Percentiles rank a stretch among this genome's conserved stretches.
These are phyloP conservation scores for Rhinoptilus africanus DNA, from an alignment of 2,113 vertebrate species.

Conservation along the genomic window DNA sequence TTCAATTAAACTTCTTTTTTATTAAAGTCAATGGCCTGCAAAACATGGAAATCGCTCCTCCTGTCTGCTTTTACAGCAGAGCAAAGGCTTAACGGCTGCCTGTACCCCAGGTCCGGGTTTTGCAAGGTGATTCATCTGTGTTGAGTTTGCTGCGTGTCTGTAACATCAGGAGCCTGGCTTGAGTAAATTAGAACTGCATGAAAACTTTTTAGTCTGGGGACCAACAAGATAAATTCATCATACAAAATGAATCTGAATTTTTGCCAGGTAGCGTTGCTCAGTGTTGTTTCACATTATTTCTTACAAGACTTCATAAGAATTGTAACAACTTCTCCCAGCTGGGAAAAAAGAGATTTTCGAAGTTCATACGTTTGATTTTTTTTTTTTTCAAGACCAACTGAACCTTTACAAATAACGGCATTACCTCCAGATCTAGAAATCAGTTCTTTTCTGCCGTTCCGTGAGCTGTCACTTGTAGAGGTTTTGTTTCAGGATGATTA, in stretches of 20 bases:
- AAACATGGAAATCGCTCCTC: background rate
- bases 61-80: background rate
- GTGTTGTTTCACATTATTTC: background rate
- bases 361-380: background rate
- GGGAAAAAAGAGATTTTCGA: background rate
- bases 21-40: background rate
- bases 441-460: background rate
- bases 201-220: conserved; percentile 12
- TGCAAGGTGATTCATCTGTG: conserved; percentile 12
- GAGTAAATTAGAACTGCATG: background rate
- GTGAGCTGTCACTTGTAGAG: background rate
- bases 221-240: background rate
- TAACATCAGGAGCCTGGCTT: background rate
- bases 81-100: background rate
- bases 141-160: background rate
- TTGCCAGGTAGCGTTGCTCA: background rate
- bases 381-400: background rate
- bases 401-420: background rate
- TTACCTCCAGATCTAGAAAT: background rate
- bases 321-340: background rate
- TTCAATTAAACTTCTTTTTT: background rate
- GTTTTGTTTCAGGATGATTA: background rate
- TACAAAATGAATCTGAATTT: background rate
- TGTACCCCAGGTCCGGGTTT: background rate
- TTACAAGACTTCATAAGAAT: background rate